A percentile compares a stretch with the other conserved stretches of the same genome.
Evolutionary conservation across 2,113 vertebrate species (phyloP).

Genomic region (Cyphotilapia sp.): DNA sequence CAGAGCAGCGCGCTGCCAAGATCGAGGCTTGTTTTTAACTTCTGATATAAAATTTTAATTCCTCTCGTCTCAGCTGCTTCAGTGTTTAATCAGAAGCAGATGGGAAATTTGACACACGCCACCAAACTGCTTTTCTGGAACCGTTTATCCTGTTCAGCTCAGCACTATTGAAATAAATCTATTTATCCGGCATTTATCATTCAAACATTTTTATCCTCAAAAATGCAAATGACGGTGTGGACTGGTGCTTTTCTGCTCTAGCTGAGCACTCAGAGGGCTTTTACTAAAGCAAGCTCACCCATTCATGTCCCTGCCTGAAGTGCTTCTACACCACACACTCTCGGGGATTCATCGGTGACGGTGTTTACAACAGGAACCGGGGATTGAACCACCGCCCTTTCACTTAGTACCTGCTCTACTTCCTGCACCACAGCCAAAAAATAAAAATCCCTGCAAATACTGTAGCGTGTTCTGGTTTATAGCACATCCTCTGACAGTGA

Average conservation of each 20-base stretch:
- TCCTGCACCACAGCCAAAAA: neutral
- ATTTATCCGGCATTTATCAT: neutral
- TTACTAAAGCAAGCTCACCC: neutral
- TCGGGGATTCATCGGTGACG: neutral
- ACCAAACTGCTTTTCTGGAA: neutral
- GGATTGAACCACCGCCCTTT: neutral
- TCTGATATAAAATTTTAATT: conserved; percentile 19
- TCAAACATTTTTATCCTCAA: neutral
- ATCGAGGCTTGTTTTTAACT: conserved; percentile 11
- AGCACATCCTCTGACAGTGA: neutral
- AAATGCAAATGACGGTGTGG: neutral
- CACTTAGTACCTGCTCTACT: neutral
- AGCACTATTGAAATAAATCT: rapidly evolving
- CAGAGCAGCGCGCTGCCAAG: neutral
- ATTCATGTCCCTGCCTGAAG: neutral
- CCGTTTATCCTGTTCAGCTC: neutral
- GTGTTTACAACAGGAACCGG: neutral
- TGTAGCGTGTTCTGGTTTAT: neutral
- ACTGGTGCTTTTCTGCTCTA: neutral
- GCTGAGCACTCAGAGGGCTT: neutral
- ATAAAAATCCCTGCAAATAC: neutral
- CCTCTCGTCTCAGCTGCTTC: neutral
- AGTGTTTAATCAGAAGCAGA: conserved; percentile 54
- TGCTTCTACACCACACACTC: rapidly evolving
- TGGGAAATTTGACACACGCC: neutral